Base-by-base conservation (phyloP, 2,797 vertebrate genomes). In the Enteromius viviparus region DNA sequence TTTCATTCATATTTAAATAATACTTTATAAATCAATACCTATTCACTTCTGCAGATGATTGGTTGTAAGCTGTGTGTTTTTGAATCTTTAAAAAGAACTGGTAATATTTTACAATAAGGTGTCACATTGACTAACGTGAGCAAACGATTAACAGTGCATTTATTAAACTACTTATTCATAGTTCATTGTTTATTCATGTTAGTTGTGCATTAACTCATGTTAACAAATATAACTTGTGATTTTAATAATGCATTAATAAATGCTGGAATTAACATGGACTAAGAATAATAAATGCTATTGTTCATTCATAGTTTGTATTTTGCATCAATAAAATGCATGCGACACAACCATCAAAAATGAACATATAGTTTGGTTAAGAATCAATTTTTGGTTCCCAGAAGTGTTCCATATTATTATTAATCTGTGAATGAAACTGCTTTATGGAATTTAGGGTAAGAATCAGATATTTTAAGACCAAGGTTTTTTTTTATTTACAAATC, bases 401-500 rank as follows among this genome's bases (percentile, higher is more conserved):
- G 17, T 51, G 8, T 49, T 14, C 37, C 3, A 5, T 58, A 3
- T 23, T 1, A 11, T 76, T 58, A 76, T 40, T 23, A 55, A 21
- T n/a, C 45, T 72, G 45, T 2, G 17, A 51, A 17, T 34, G 4
- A 34, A 74, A 53, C 17, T 53, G 26, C 14, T 19, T 49, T 29
- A 7, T 74, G 29, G 12, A 32, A n/a, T 74, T 74, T 34, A 26
- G 45, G 47, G 64, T 21, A 19, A 55, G 64, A 77, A 29, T 51
- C n/a, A 70, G 77, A 78, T 49, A 62, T 45, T 81, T 76, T 15
- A 66, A 26, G 17, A 34, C 26, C 26, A 34, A 37, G 23, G 19
- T 21, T 84, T 45, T 45, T 66, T 82, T 82, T 68, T 75, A 34
- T 34, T 34, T 68, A n/a, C 49, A 78, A 87, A 92, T 91, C 87